Evolutionary conservation across 2,888 invertebrate genomes (phyloP).

Genomic region (Odontothrips loti): DNA sequence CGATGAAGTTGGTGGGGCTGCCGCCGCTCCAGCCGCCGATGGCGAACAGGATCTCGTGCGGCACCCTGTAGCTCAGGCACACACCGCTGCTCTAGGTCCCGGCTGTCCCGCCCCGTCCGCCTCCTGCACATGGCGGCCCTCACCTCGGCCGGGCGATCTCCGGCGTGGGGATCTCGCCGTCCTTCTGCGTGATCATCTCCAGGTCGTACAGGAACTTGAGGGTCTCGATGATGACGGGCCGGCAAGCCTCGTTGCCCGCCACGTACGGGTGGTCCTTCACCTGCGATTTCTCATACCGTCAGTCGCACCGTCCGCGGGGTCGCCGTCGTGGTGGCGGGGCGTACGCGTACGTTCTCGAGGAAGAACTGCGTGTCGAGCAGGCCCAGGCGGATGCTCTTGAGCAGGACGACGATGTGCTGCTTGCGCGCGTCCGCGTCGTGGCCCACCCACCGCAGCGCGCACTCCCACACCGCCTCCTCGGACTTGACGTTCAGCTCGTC

Average conservation of each 20-base stretch:
- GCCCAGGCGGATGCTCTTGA: constrained; percentile 76
- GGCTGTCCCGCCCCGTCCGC: neutral
- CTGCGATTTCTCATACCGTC: too few relatives aligned
- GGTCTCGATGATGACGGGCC: constrained; percentile 85
- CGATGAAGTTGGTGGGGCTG: constrained; percentile 71
- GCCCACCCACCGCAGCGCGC: constrained; percentile 82
- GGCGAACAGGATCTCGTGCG: constrained; percentile 83
- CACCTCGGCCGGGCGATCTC: constrained; percentile 59
- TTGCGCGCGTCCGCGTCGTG: constrained; percentile 67
- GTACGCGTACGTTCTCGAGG: constrained; percentile 64
- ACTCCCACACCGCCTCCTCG: constrained; percentile 83
- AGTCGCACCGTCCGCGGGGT: too few relatives aligned
- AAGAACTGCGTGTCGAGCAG: constrained; percentile 85
- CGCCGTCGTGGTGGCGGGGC: too few relatives aligned
- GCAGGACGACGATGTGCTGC: constrained; percentile 68
- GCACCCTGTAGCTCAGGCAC: constrained; percentile 57
- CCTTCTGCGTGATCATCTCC: constrained; percentile 76
- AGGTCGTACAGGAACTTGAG: constrained; percentile 87
- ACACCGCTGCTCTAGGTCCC: neutral
- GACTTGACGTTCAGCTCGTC: constrained; percentile 83
- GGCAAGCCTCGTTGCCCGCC: constrained; percentile 72
- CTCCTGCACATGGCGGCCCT: neutral
- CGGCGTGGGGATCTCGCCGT: constrained; percentile 80
- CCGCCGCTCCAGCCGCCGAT: constrained; percentile 76
- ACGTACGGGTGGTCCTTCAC: constrained; percentile 84